A percentile compares a stretch with the other conserved stretches of the same genome.
Conservation (phyloP, 2,888 invertebrate species). For the Parnassius apollo region DNA sequence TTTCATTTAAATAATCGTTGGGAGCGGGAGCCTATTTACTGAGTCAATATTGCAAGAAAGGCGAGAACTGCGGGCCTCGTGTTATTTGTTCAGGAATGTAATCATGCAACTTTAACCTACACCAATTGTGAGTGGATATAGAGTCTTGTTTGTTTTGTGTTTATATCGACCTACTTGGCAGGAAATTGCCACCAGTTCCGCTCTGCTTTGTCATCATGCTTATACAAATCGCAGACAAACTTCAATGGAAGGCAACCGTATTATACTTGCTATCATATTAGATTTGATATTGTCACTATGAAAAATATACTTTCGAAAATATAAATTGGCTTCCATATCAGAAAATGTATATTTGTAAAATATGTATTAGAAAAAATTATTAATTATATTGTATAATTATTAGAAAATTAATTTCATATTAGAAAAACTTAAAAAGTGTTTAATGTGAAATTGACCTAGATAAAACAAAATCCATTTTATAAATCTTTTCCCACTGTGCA, state of each 20-base stretch:
- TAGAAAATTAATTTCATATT: neutral
- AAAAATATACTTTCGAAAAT: neutral
- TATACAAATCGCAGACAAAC: slow-evolving; percentile 40
- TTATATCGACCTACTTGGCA: slow-evolving; percentile 38
- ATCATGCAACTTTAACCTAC: slow-evolving; percentile 71
- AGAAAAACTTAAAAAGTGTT: neutral
- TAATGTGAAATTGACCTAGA: neutral
- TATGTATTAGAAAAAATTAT: too few relatives aligned
- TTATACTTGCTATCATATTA: slow-evolving; percentile 16
- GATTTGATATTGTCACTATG: slow-evolving; percentile 17
- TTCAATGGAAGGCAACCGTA: slow-evolving; percentile 32
- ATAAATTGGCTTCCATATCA: neutral
- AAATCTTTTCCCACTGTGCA: slow-evolving; percentile 44
- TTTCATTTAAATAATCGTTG: slow-evolving; percentile 38
- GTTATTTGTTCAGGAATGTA: slow-evolving; percentile 69
- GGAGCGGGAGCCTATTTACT: slow-evolving; percentile 43
- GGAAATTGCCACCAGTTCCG: slow-evolving; percentile 69
- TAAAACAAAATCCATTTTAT: slow-evolving; percentile 28
- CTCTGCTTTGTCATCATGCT: slow-evolving; percentile 67
- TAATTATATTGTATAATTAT: too few relatives aligned
- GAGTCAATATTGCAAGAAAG: slow-evolving; percentile 57
- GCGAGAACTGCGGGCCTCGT: slow-evolving; percentile 50
- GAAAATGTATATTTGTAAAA: neutral
- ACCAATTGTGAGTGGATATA: slow-evolving; percentile 64
- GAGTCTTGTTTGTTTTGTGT: slow-evolving; percentile 49